A percentile compares a stretch with the other conserved stretches of the same genome.
Conservation (phyloP, 2,113 vertebrate genomes). For the Acrocephalus arundinaceus region DNA sequence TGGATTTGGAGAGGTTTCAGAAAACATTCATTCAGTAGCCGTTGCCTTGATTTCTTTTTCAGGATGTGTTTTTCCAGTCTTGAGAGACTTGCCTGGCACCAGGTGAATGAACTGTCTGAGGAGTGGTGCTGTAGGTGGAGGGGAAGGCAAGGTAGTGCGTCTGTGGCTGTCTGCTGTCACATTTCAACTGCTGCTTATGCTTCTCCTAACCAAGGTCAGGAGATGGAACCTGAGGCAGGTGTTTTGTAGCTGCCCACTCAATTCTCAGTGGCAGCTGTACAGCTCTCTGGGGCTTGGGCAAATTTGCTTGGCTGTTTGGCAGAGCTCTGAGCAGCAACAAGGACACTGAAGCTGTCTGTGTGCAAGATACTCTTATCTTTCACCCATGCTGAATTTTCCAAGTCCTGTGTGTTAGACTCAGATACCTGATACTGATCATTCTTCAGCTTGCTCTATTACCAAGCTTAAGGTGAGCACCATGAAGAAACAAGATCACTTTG, state of each 20-base stretch:
- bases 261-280: neutral
- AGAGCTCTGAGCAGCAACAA: neutral
- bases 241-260: neutral
- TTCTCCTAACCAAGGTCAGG: neutral
- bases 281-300: neutral
- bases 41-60: neutral
- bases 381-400: slow-evolving; percentile 36
- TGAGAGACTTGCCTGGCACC: neutral
- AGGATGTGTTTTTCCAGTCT: neutral
- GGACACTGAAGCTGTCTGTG: neutral
- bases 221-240: neutral
- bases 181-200: neutral
- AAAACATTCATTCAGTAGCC: neutral
- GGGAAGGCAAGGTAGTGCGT: neutral
- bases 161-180: neutral
- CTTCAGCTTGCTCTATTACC: neutral
- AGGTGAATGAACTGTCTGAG: neutral
- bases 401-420: neutral
- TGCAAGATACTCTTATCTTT: slow-evolving; percentile 12
- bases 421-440: slow-evolving; percentile 28
- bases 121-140: neutral
- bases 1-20: neutral
- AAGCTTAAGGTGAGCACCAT: neutral
- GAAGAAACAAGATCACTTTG: neutral
- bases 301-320: neutral